Conservation (phyloP, 2,888 invertebrate genomes). For the Alentia gelatinosa region DNA sequence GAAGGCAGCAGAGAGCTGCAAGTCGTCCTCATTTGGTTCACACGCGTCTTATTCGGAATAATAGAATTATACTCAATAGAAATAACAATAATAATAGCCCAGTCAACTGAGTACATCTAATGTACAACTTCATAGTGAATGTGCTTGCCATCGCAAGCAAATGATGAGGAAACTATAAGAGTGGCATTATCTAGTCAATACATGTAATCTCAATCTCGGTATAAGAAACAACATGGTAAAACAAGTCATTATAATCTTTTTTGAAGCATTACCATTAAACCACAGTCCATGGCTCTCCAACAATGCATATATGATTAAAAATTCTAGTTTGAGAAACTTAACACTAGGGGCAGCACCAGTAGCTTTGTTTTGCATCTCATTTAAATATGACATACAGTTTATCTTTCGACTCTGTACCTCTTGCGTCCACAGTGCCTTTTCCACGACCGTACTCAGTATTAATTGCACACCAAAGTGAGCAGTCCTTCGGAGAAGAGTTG, state of each 20-base stretch:
- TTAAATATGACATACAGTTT: neutral
- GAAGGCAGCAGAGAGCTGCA: conserved; percentile 12
- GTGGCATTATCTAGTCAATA: neutral
- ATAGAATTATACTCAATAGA: neutral
- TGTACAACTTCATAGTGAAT: neutral
- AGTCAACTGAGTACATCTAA: neutral
- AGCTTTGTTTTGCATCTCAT: neutral
- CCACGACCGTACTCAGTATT: neutral
- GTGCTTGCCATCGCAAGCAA: neutral
- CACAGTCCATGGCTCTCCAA: neutral
- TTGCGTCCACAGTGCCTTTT: conserved; percentile 6
- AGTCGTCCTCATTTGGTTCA: neutral
- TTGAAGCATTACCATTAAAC: neutral
- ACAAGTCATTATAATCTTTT: neutral
- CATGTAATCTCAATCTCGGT: neutral
- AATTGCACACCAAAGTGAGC: neutral
- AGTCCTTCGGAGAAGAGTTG: too few relatives aligned
- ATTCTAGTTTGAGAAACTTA: neutral
- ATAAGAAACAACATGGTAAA: neutral
- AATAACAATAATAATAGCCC: neutral
- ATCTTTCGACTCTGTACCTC: neutral
- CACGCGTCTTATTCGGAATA: neutral
- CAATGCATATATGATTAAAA: neutral
- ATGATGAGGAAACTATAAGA: neutral
- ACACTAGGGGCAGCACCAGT: conserved; percentile 25